Conservation (phyloP, 2,888 invertebrate genomes). For the Parnassius smintheus region DNA sequence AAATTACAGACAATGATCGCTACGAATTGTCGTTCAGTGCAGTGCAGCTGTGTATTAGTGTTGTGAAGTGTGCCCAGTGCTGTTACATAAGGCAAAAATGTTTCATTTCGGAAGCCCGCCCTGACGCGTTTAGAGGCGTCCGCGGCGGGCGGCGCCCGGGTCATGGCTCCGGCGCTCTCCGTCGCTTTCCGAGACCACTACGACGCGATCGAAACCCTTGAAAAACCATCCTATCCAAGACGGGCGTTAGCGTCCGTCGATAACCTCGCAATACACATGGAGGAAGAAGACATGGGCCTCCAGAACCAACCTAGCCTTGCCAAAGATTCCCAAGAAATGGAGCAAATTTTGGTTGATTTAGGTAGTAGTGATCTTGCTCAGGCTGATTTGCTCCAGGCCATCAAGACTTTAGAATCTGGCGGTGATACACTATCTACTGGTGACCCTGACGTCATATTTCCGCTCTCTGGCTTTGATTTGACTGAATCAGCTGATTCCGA, state of each 20-base stretch:
- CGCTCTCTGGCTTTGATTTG: conserved; percentile 66
- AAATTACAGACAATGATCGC: conserved; percentile 45
- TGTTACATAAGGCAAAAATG: conserved; percentile 73
- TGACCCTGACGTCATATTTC: conserved; percentile 75
- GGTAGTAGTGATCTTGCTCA: conserved; percentile 81
- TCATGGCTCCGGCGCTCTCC: conserved; percentile 97
- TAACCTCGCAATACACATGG: conserved; percentile 79
- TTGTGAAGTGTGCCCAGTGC: conserved; percentile 49
- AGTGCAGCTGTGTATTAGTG: conserved; percentile 54
- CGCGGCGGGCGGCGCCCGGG: conserved; percentile 83
- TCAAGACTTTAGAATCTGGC: conserved; percentile 86
- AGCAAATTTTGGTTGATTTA: conserved; percentile 84
- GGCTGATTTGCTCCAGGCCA: conserved; percentile 87
- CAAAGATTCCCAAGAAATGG: conserved; percentile 83
- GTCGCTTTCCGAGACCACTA: conserved; percentile 80
- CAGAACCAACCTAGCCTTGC: conserved; percentile 79
- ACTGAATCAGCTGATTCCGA: conserved; percentile 78
- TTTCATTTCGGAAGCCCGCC: conserved; percentile 57
- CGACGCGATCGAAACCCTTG: conserved; percentile 49
- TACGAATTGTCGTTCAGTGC: conserved; percentile 50
- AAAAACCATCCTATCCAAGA: conserved; percentile 53
- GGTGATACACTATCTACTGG: conserved; percentile 66
- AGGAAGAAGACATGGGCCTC: conserved; percentile 81
- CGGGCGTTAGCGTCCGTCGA: conserved; percentile 77
- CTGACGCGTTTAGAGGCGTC: conserved; percentile 68